Conservation (phyloP, 2,888 invertebrate genomes). For the Tetrapedia diversipes region DNA sequence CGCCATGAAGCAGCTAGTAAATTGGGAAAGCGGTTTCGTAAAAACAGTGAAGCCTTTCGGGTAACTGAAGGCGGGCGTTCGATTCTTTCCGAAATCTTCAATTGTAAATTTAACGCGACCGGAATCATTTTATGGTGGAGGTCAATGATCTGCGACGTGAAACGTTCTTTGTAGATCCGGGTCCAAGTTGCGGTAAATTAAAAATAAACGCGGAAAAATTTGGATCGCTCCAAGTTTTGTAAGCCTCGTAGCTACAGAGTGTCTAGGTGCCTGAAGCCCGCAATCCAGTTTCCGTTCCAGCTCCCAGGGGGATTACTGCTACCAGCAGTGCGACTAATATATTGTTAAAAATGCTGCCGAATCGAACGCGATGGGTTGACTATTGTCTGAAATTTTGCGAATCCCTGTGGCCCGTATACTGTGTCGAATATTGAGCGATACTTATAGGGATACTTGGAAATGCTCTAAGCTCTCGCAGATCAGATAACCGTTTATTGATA, state of each 20-base stretch:
- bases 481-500: too few species aligned
- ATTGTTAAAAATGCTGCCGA: conserved; percentile 33
- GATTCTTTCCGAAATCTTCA: conserved; percentile 39
- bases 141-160: background rate
- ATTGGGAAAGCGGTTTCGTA: background rate
- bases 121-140: conserved; percentile 17
- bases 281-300: background rate
- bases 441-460: too few species aligned
- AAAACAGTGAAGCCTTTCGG: background rate
- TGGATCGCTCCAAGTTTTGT: conserved; percentile 37
- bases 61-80: background rate
- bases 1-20: too few species aligned
- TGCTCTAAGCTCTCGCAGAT: too few species aligned
- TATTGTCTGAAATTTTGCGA: conserved; percentile 45
- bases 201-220: conserved; percentile 52
- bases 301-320: conserved; percentile 28
- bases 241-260: conserved; percentile 41
- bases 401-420: conserved; percentile 16
- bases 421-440: too few species aligned
- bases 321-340: conserved; percentile 41
- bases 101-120: conserved; percentile 48
- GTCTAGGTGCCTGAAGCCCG: conserved; percentile 6
- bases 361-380: conserved; percentile 36
- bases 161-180: conserved; percentile 10
- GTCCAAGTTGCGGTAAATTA: conserved; percentile 44